A percentile compares a stretch with the other conserved stretches of the same genome.
These are phyloP conservation scores for Rambutsinella grinnellia DNA, from an alignment of 2,888 invertebrate species.

Conservation along the genomic window DNA sequence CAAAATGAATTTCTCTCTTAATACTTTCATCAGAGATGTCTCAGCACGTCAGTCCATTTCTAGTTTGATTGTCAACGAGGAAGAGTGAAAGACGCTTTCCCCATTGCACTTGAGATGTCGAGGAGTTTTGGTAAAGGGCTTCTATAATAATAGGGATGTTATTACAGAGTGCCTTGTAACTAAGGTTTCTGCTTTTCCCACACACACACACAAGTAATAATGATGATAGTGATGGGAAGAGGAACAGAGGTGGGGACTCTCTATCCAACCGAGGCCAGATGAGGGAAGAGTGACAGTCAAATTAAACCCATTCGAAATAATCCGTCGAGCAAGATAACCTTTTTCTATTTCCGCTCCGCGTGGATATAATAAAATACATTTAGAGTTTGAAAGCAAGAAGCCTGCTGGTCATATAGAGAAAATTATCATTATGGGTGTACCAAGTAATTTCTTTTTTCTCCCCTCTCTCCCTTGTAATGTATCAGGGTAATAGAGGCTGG, in stretches of 20 bases:
- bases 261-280: constrained; percentile 49
- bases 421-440: constrained; percentile 9
- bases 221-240: background rate
- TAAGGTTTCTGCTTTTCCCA: no score
- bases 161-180: no score
- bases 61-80: constrained; percentile 44
- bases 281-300: constrained; percentile 57
- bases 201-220: no score
- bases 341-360: constrained; percentile 48
- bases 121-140: no score
- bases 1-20: constrained; percentile 39
- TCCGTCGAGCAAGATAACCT: constrained; percentile 54
- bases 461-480: background rate
- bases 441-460: constrained; percentile 11
- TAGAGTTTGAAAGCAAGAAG: background rate
- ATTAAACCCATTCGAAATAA: constrained; percentile 57
- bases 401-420: no score
- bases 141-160: no score
- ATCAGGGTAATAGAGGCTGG: background rate
- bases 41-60: constrained; percentile 52
- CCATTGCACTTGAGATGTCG: background rate
- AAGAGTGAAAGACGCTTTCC: background rate
- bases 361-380: background rate
- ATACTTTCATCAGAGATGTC: constrained; percentile 53
- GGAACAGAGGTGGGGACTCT: background rate